A percentile compares a stretch with the other conserved stretches of the same genome.
Conservation (phyloP, 1,140 invertebrate genomes). For the Sinonovacula constricta region DNA sequence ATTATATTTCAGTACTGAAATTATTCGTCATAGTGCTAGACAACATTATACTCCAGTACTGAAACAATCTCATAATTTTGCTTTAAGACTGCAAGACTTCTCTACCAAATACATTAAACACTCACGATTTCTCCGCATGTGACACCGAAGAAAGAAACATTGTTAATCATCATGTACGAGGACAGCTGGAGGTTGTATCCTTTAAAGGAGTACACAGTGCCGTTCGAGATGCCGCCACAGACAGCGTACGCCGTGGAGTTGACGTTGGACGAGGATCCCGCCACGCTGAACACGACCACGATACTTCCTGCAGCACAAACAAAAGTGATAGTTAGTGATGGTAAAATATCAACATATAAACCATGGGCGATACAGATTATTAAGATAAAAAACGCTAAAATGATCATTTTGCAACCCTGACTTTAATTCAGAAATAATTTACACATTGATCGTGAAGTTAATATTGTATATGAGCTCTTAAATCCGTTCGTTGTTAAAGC, state of each 20-base stretch:
- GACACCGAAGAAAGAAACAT: slow-evolving; percentile 29
- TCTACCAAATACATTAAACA: too few relatives aligned
- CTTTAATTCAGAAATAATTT: background rate
- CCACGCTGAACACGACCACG: slow-evolving; percentile 19
- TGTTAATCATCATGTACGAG: slow-evolving; percentile 24
- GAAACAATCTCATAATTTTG: too few relatives aligned
- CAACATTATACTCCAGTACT: too few relatives aligned
- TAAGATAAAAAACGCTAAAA: background rate
- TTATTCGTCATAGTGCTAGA: too few relatives aligned
- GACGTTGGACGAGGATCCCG: slow-evolving; percentile 3
- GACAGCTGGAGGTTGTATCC: slow-evolving; percentile 22
- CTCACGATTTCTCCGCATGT: slow-evolving; percentile 26
- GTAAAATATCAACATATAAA: background rate
- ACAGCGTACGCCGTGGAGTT: slow-evolving; percentile 42
- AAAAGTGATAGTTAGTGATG: background rate
- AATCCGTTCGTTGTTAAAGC: too few relatives aligned
- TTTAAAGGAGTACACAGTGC: slow-evolving; percentile 21
- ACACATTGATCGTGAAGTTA: too few relatives aligned
- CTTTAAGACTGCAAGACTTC: too few relatives aligned
- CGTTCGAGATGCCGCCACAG: slow-evolving; percentile 19
- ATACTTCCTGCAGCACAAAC: slow-evolving; percentile 21
- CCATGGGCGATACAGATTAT: background rate
- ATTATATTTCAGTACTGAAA: too few relatives aligned
- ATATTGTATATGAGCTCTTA: too few relatives aligned
- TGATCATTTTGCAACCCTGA: background rate